These are phyloP conservation scores for Micrastur ruficollis DNA, from an alignment of 2,797 vertebrate genomes.

Conservation along the genomic window DNA sequence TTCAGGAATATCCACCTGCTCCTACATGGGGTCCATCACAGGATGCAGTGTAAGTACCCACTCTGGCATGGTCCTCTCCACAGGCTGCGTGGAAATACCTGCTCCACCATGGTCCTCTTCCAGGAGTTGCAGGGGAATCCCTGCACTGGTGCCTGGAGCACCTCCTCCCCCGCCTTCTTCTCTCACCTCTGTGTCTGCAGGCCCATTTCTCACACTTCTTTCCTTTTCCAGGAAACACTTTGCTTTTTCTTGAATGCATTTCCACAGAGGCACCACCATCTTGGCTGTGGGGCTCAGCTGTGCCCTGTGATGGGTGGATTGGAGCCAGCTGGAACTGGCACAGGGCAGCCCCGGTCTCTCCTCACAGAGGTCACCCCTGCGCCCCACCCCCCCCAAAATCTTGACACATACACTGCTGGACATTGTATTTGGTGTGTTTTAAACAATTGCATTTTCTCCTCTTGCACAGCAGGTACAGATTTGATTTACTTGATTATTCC, in stretches of 20 bases:
- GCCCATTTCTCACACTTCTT: background rate
- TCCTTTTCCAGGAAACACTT: background rate
- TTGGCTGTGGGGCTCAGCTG: no score
- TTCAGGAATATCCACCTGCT: background rate
- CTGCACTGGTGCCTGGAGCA: background rate
- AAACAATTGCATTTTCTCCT: background rate
- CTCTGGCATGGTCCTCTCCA: background rate
- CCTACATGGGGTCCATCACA: background rate
- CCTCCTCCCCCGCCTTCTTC: background rate
- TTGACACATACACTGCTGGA: background rate
- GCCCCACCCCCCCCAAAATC: no score
- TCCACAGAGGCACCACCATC: background rate
- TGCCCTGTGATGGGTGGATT: no score
- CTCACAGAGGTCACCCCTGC: accelerated
- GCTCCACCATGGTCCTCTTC: background rate
- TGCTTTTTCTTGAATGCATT: background rate
- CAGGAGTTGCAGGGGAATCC: background rate
- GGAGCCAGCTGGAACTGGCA: background rate
- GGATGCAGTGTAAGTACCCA: background rate
- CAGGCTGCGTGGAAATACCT: background rate
- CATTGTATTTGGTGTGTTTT: background rate
- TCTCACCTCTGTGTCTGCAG: background rate
- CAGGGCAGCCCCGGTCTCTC: background rate
- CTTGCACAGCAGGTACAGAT: background rate
- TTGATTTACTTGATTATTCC: background rate